These are phyloP conservation scores for Spatula versicolor DNA, from an alignment of 2,797 vertebrate genomes.

Conservation along the genomic window DNA sequence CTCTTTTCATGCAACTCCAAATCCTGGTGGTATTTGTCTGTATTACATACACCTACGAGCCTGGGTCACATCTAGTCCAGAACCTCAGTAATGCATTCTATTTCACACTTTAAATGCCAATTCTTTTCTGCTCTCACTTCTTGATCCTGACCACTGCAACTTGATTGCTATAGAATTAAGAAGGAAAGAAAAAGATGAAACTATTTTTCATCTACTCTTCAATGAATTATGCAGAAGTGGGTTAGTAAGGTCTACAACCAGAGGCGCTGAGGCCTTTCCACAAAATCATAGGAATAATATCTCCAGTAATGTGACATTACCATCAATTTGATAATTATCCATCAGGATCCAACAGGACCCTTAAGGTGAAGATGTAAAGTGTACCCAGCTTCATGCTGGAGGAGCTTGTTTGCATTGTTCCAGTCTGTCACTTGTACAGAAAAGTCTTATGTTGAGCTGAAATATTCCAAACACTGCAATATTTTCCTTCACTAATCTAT, in stretches of 20 bases:
- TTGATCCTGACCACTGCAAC: not conserved
- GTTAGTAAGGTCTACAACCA: not conserved
- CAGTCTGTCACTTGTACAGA: not conserved
- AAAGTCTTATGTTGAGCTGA: not conserved
- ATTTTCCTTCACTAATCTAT: not conserved
- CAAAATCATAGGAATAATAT: not conserved
- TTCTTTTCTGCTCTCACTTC: not conserved
- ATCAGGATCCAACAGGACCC: not conserved
- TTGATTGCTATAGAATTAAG: not conserved
- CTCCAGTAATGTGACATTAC: not conserved
- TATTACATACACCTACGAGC: not conserved
- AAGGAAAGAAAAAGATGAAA: not conserved
- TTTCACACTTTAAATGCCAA: not conserved
- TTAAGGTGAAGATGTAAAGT: not conserved
- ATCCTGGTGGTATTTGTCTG: not conserved
- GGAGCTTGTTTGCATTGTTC: not conserved
- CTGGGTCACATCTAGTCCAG: not conserved
- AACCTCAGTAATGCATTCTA: not conserved
- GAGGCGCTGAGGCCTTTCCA: not conserved
- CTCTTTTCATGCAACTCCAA: not conserved
- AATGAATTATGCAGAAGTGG: not conserved
- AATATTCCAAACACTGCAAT: not conserved
- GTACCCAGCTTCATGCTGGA: not conserved
- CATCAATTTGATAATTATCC: not conserved
- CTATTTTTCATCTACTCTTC: not conserved